Percentiles rank a stretch among this genome's conserved stretches.
These are phyloP conservation scores for Torymus auratus DNA, from an alignment of 2,888 invertebrate species.

Conservation along the genomic window DNA sequence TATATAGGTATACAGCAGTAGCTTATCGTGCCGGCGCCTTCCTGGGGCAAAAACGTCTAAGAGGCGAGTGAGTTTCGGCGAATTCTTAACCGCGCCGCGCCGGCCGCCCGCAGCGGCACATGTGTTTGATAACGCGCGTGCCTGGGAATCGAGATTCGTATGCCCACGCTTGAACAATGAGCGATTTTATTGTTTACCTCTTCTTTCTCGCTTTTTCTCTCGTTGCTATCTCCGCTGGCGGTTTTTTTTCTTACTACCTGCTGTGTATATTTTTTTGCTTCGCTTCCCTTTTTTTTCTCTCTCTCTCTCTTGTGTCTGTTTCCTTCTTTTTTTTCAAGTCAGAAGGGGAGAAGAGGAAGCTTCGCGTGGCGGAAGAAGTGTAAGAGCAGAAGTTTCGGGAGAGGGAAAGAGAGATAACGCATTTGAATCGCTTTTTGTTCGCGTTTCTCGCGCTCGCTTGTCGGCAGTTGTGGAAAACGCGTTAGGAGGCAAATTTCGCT, in stretches of 20 bases:
- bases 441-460: not conserved
- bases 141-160: conserved; percentile 46
- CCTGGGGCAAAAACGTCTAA: conserved; percentile 5
- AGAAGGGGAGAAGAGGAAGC: not conserved
- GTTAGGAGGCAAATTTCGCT: not conserved
- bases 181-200: conserved; percentile 38
- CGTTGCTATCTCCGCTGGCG: too few relatives aligned
- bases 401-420: not conserved
- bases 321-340: not conserved
- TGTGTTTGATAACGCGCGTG: conserved; percentile 44
- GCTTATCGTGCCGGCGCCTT: conserved; percentile 43
- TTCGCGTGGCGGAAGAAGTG: not conserved
- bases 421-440: conserved; percentile 9
- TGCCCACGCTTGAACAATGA: conserved; percentile 27
- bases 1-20: too few relatives aligned
- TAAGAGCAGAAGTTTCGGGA: not conserved
- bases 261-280: too few relatives aligned
- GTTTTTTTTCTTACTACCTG: not conserved
- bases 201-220: not conserved
- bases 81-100: conserved; percentile 31
- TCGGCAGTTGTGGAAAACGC: not conserved
- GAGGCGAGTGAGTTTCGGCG: conserved; percentile 17
- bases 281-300: not conserved
- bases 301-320: too few relatives aligned
- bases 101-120: not conserved